Percentiles rank a stretch among this genome's conserved stretches.
These are phyloP conservation scores for Hyperoodon ampullatus DNA, from an alignment of 2,113 vertebrate species.

Conservation along the genomic window DNA sequence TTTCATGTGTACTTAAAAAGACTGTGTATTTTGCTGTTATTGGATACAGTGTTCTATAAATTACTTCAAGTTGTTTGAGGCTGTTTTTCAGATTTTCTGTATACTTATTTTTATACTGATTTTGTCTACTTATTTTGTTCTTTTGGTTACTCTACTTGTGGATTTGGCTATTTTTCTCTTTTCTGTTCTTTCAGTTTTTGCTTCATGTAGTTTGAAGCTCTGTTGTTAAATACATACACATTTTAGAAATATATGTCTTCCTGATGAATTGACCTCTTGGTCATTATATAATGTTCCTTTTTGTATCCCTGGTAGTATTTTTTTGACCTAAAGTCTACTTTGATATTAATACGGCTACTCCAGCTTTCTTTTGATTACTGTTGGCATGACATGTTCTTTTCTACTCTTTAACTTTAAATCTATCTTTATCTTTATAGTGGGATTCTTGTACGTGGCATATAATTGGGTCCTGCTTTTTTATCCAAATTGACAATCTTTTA, in stretches of 20 bases:
- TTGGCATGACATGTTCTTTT: background rate
- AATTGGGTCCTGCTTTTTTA: background rate
- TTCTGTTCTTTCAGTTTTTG: background rate
- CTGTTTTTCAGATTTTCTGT: background rate
- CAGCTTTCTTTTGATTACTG: background rate
- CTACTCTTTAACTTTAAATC: background rate
- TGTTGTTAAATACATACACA: background rate
- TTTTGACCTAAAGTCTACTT: background rate
- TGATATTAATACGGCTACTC: background rate
- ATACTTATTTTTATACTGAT: background rate
- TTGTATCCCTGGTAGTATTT: background rate
- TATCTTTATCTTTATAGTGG: background rate
- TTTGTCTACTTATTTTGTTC: background rate
- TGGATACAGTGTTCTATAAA: background rate
- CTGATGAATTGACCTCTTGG: background rate
- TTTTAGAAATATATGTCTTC: background rate
- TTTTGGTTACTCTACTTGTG: background rate
- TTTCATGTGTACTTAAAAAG: background rate
- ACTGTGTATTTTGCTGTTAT: background rate
- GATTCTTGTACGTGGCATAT: background rate
- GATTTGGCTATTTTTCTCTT: background rate
- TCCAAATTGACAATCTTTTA: background rate
- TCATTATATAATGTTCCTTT: background rate
- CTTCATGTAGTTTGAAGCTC: background rate
- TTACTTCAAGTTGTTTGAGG: background rate